Percentiles rank a stretch among this genome's conserved stretches.
phyloP scores from a whole-genome alignment of 2,113 vertebrate species.

The Podarcis raffonei region DNA sequence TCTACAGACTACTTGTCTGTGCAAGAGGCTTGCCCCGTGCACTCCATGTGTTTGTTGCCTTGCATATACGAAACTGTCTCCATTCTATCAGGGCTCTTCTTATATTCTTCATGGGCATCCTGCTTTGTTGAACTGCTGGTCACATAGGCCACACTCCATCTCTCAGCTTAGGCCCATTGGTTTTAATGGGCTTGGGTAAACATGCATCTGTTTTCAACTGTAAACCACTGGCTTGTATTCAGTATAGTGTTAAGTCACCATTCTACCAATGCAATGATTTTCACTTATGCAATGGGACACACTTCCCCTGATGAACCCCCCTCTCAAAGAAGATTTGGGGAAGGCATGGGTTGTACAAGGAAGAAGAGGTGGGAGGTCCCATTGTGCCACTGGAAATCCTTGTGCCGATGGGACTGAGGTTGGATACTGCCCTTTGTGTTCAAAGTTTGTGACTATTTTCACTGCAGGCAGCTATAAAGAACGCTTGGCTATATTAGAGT shows the following conservation, averaged over 20 bases:
- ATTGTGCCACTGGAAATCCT: too few species aligned
- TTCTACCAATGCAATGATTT: too few species aligned
- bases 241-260: background rate
- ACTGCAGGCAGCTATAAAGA: constrained; percentile 59
- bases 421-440: too few species aligned
- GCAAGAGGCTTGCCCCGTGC: background rate
- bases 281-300: too few species aligned
- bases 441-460: background rate
- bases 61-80: background rate
- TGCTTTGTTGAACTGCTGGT: background rate
- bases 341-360: too few species aligned
- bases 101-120: background rate
- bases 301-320: too few species aligned
- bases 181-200: background rate
- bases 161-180: background rate
- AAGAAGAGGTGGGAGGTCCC: too few species aligned
- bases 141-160: background rate
- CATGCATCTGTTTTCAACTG: background rate
- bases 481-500: constrained; percentile 51
- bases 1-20: background rate
- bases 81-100: background rate
- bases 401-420: too few species aligned
- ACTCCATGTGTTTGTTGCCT: background rate
- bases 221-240: background rate
- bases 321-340: too few species aligned